Percentiles rank a stretch among this genome's conserved stretches.
These are phyloP conservation scores for Orchesellides sinensis DNA, from an alignment of 2,888 invertebrate genomes.

Conservation along the genomic window DNA sequence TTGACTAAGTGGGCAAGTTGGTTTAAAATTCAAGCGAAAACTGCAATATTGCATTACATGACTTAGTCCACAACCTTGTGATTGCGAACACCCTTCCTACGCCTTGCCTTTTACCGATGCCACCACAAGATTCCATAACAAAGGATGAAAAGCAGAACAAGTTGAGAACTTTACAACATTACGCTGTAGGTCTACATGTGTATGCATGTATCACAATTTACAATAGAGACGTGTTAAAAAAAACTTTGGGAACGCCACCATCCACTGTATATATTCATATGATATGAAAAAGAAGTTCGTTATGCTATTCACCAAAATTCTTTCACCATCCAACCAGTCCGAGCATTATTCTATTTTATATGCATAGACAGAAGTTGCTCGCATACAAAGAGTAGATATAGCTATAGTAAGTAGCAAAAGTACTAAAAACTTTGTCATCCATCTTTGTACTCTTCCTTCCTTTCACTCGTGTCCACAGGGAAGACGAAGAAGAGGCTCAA, in stretches of 20 bases:
- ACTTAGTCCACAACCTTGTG: slow-evolving; percentile 6
- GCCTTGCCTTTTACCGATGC: neutral
- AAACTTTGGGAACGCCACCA: slow-evolving; percentile 37
- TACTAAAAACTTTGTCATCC: slow-evolving; percentile 60
- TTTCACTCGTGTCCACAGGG: slow-evolving; percentile 59
- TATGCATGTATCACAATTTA: slow-evolving; percentile 28
- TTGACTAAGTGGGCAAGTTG: too few species aligned
- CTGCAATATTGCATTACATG: slow-evolving; percentile 8
- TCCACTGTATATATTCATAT: slow-evolving; percentile 28
- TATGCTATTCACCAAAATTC: slow-evolving; percentile 54
- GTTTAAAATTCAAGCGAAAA: slow-evolving; percentile 2
- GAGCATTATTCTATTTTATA: slow-evolving; percentile 24
- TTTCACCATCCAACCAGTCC: slow-evolving; percentile 30
- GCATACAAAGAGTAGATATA: neutral
- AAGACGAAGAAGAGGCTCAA: slow-evolving; percentile 50
- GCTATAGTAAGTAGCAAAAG: slow-evolving; percentile 33
- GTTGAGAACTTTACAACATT: neutral
- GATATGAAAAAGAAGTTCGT: slow-evolving; percentile 52
- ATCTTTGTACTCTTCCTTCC: slow-evolving; percentile 61
- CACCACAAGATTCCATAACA: slow-evolving; percentile 1
- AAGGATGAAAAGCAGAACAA: neutral
- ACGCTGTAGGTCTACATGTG: slow-evolving; percentile 2
- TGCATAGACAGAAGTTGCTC: neutral
- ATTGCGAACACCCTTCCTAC: neutral
- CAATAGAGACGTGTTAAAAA: slow-evolving; percentile 25